phyloP scores from a whole-genome alignment of 2,797 vertebrate species.

The Acanthornis magna region DNA sequence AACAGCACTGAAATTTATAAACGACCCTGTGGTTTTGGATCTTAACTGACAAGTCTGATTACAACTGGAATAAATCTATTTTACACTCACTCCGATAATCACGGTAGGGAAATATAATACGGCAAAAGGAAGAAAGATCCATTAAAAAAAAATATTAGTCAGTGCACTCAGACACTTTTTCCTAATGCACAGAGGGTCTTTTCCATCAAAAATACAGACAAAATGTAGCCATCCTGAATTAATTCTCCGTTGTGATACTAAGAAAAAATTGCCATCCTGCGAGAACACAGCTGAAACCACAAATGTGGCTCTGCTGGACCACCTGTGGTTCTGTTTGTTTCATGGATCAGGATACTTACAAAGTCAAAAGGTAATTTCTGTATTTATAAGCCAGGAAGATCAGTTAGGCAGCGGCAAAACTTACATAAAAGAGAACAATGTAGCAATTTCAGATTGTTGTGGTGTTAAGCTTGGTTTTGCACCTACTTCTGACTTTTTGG shows the following conservation, averaged over 20 bases:
- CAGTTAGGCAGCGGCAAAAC: neutral
- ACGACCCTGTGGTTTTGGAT: neutral
- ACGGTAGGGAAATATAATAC: neutral
- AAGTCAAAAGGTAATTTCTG: neutral
- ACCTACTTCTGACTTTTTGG: neutral
- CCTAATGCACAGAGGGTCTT: neutral
- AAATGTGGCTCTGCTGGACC: neutral
- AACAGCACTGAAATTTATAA: neutral
- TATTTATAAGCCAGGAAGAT: neutral
- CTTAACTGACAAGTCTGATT: neutral
- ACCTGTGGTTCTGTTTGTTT: neutral
- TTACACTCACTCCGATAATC: neutral
- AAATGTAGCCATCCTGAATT: neutral
- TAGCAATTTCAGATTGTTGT: neutral
- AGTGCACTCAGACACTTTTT: neutral
- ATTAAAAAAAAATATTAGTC: neutral
- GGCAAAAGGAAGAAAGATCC: neutral
- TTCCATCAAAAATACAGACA: neutral
- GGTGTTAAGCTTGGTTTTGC: neutral
- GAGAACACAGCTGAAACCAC: neutral
- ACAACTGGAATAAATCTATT: neutral
- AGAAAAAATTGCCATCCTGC: neutral
- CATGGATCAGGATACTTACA: neutral
- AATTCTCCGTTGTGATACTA: neutral
- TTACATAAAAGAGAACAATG: neutral